A percentile compares a stretch with the other conserved stretches of the same genome.
phyloP scores from a whole-genome alignment of 92 coral and sea anemone genomes.

The Chrysogorgia sp. region DNA sequence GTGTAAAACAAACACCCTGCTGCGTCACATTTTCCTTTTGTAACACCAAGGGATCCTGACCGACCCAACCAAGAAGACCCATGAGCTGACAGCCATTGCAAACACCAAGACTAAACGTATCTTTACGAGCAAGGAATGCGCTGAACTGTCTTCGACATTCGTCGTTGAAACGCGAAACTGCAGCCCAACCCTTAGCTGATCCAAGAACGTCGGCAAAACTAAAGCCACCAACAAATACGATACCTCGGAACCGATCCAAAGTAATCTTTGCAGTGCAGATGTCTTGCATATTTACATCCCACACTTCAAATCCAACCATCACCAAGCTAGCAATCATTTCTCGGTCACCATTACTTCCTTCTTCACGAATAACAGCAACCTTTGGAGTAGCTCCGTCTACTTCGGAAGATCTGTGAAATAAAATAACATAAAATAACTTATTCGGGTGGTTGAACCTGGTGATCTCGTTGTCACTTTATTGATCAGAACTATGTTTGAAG shows the following conservation, averaged over 20 bases:
- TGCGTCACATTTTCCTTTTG: constrained; percentile 21
- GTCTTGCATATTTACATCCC: constrained; percentile 96
- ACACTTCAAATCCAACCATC: constrained; percentile 95
- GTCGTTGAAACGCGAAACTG: constrained; percentile 87
- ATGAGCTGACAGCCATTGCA: constrained; percentile 98
- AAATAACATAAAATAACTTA: too few species aligned
- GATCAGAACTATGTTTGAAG: too few species aligned
- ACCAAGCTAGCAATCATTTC: constrained; percentile 92
- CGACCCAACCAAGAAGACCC: constrained; percentile 96
- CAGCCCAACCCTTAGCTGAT: constrained; percentile 99
- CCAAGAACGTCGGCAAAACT: constrained; percentile 98
- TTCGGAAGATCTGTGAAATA: not conserved
- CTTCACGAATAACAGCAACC: constrained; percentile 92
- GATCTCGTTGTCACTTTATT: too few species aligned
- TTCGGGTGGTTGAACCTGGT: not conserved
- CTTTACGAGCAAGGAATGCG: constrained; percentile 77
- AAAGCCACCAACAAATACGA: constrained; percentile 95
- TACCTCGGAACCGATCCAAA: constrained; percentile 88
- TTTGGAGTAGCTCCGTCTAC: constrained; percentile 59
- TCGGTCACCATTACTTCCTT: constrained; percentile 98
- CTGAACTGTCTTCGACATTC: constrained; percentile 76
- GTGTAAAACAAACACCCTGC: constrained; percentile 96
- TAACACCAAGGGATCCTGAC: constrained; percentile 48
- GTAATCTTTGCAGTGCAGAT: constrained; percentile 72
- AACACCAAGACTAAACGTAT: constrained; percentile 96